Base-by-base conservation (phyloP, 2,113 vertebrate genomes). In the Herpailurus yagouaroundi region DNA sequence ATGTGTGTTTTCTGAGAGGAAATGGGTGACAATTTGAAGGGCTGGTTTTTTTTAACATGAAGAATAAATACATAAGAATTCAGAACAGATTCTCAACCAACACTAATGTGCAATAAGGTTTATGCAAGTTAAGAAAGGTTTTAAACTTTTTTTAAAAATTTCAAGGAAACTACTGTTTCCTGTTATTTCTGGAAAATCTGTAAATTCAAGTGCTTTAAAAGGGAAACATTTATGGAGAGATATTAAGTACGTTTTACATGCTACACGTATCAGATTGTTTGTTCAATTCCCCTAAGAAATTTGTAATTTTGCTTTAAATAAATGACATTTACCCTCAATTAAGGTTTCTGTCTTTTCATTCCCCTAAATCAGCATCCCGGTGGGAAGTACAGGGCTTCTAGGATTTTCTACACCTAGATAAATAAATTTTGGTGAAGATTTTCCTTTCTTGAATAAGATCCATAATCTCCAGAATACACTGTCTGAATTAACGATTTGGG, bases 1-100 rank as follows among this genome's bases (percentile, higher is more conserved):
- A 94, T 12, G 3, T 96, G 87, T 94, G 92, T 96, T 95, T 97
- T 98, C 94, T 97, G 71, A 97, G 66, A 97, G 85, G 80, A 96
- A 96, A 97, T 79, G 92, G 68, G 93, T 97, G 95, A 97, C 94
- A 94, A 97, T 97, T 95, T 96, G 95, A 98, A 96, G 91, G 92
- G 63, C 74, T 31, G 0, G 18, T 3, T 77, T 80, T 88, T 97
- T 97, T 96, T 93, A 95, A 95, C 71, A 87, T 68, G 31, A 96
- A 89, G 87, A 97, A 97, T 97, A 95, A 76, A 84, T 96, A 96
- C 7, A 4, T 45, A 97, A 89, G 79, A 97, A 98, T 97, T 97
- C 92, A 89, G 71, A 97, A 94, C 81, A 97, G 93, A 98, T 89
- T 97, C 94, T 93, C 85, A 92, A 93, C 84, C 41, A 94, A 95